phyloP scores from a whole-genome alignment of 1,140 invertebrate species.

The Plutomurus gul region DNA sequence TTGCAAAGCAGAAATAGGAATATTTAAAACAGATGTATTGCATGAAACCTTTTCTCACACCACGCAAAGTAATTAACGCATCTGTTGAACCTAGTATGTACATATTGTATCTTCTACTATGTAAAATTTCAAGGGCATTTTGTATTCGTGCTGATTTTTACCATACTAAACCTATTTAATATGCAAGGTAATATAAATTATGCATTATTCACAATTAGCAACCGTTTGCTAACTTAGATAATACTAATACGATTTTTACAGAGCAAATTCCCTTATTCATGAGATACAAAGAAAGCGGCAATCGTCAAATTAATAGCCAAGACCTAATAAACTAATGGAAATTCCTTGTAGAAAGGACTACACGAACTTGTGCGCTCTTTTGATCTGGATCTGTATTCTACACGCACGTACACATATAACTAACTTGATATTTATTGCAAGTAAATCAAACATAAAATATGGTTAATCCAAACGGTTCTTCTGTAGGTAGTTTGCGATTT shows the following conservation, averaged over 20 bases:
- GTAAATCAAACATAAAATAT: no score
- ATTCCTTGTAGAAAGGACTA: neutral
- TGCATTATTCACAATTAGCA: constrained; percentile 21
- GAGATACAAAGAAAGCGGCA: neutral
- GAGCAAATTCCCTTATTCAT: neutral
- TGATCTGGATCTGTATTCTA: no score
- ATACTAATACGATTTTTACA: no score
- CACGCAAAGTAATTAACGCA: neutral
- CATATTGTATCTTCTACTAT: no score
- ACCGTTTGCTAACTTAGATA: constrained; percentile 5
- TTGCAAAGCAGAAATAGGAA: no score
- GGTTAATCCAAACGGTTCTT: no score
- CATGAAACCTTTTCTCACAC: neutral
- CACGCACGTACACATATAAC: no score
- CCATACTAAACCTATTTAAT: no score
- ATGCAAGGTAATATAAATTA: constrained; percentile 12
- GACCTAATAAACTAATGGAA: neutral
- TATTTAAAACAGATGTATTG: neutral
- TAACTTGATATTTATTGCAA: no score
- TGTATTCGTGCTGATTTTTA: no score
- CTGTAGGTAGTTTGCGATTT: neutral
- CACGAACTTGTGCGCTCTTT: no score
- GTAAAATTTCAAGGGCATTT: constrained; percentile 1
- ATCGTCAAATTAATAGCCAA: neutral
- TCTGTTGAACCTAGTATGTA: no score